Conservation (phyloP, 2,113 vertebrate genomes). For the Chlamydotis undulata region DNA sequence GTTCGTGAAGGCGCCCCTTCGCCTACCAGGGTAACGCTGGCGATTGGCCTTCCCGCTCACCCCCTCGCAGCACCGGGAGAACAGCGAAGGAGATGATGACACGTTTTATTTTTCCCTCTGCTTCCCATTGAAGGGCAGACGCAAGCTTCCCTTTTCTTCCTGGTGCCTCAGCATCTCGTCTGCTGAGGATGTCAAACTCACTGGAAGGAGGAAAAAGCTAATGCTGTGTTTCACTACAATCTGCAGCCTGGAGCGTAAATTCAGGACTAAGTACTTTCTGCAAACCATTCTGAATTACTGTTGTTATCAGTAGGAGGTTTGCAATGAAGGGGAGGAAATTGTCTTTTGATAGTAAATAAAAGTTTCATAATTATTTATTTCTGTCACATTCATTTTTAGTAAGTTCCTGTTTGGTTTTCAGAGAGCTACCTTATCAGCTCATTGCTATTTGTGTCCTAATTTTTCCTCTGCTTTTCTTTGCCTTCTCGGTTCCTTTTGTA, state of each 20-base stretch:
- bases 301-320: neutral
- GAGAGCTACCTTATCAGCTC: neutral
- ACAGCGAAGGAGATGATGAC: accelerated
- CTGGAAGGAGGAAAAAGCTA: neutral
- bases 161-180: neutral
- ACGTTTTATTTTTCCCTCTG: neutral
- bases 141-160: neutral
- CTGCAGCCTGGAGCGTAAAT: neutral
- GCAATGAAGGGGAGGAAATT: neutral
- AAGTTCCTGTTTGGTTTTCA: neutral
- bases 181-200: neutral
- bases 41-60: too few species aligned
- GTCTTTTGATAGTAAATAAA: neutral
- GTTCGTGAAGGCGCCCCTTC: neutral
- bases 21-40: accelerated
- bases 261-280: neutral
- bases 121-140: neutral
- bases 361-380: neutral
- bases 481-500: neutral
- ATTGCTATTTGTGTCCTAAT: neutral
- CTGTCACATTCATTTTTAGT: neutral
- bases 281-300: neutral
- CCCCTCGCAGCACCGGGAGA: neutral
- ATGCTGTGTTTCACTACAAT: neutral
- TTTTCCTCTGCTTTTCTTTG: neutral